phyloP scores from a whole-genome alignment of 2,797 vertebrate species.

The Pempheris klunzingeri region DNA sequence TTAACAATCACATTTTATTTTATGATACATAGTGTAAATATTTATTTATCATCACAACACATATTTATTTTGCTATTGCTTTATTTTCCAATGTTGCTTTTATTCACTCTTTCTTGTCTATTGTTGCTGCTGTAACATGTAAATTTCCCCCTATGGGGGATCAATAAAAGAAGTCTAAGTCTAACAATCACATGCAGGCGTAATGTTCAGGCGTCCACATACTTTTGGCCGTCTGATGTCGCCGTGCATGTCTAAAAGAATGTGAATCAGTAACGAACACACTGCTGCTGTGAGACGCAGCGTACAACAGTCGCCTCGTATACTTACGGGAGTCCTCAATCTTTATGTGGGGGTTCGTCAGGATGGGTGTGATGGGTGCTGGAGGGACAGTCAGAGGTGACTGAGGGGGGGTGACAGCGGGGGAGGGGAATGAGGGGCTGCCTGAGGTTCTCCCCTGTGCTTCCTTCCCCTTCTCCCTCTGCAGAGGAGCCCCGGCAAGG shows the following conservation, averaged over 20 bases:
- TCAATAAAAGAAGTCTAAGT: too few relatives aligned
- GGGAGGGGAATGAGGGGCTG: slow-evolving; percentile 83
- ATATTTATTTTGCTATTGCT: too few relatives aligned
- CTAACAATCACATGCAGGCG: too few relatives aligned
- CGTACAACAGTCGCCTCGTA: slow-evolving; percentile 5
- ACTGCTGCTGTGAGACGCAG: not conserved
- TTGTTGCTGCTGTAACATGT: too few relatives aligned
- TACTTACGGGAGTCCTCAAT: slow-evolving; percentile 89
- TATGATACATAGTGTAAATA: too few relatives aligned
- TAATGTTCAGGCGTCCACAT: too few relatives aligned
- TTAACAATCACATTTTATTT: too few relatives aligned
- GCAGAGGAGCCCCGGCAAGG: slow-evolving; percentile 73
- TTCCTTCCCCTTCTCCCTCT: slow-evolving; percentile 91
- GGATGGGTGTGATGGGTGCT: slow-evolving; percentile 81
- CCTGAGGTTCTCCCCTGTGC: slow-evolving; percentile 77
- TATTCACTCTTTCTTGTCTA: too few relatives aligned
- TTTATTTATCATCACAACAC: too few relatives aligned
- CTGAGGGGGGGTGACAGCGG: slow-evolving; percentile 84
- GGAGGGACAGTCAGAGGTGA: slow-evolving; percentile 86
- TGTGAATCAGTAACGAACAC: not conserved
- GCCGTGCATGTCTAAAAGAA: not conserved
- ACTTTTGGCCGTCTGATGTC: too few relatives aligned
- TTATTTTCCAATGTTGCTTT: too few relatives aligned
- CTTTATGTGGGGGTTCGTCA: slow-evolving; percentile 89
- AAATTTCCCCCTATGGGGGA: too few relatives aligned